A percentile compares a stretch with the other conserved stretches of the same genome.
These are phyloP conservation scores for Melanophora roralis DNA, from an alignment of 2,888 invertebrate species.

Conservation along the genomic window DNA sequence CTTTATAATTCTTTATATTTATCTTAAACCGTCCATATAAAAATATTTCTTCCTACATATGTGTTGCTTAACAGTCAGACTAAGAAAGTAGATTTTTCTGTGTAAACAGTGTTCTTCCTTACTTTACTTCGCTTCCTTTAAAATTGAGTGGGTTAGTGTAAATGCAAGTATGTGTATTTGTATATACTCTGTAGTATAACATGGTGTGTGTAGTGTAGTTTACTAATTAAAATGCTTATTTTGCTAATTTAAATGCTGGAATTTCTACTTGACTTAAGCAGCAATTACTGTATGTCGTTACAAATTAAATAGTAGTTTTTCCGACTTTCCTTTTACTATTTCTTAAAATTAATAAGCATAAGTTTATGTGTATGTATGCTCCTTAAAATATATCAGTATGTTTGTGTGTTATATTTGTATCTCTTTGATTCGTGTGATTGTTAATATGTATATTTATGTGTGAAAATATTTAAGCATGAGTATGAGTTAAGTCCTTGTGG, in stretches of 20 bases:
- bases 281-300: conserved; percentile 68
- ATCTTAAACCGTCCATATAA: too few species aligned
- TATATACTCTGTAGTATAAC: background rate
- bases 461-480: background rate
- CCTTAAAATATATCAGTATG: background rate
- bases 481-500: conserved; percentile 6
- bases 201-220: conserved; percentile 58
- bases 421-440: too few species aligned
- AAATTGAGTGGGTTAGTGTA: background rate
- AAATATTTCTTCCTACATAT: too few species aligned
- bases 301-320: conserved; percentile 63
- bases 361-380: background rate
- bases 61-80: too few species aligned
- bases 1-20: too few species aligned
- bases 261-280: conserved; percentile 63
- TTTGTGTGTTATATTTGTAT: background rate
- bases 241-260: conserved; percentile 71
- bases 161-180: background rate
- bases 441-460: background rate
- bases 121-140: too few species aligned
- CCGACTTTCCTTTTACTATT: conserved; percentile 1
- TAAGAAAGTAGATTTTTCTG: too few species aligned
- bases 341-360: background rate
- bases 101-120: too few species aligned
- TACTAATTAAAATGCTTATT: conserved; percentile 73